Evolutionary conservation across 2,888 invertebrate species (phyloP).

Genomic region (Nysson spinosus): DNA sequence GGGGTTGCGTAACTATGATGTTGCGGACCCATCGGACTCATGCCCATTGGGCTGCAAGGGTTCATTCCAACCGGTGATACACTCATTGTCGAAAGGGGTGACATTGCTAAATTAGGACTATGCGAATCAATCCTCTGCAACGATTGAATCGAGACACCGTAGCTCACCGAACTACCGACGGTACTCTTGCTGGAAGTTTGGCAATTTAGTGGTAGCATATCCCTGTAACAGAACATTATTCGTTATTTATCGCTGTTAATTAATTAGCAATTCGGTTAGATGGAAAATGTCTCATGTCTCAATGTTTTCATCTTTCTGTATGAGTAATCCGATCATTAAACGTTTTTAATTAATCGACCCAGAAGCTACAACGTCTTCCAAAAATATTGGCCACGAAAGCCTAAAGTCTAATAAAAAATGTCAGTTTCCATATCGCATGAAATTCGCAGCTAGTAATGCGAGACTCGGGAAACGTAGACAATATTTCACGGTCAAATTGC

Average conservation of each 20-base stretch:
- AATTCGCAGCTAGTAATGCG: too few species aligned
- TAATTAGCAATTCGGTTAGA: neutral
- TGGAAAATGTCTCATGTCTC: too few species aligned
- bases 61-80: constrained; percentile 72
- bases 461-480: neutral
- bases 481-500: constrained; percentile 4
- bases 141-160: constrained; percentile 65
- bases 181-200: constrained; percentile 59
- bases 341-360: too few species aligned
- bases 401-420: too few species aligned
- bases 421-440: too few species aligned
- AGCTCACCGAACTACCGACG: constrained; percentile 57
- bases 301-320: too few species aligned
- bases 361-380: too few species aligned
- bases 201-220: constrained; percentile 69
- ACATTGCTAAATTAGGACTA: constrained; percentile 72
- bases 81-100: constrained; percentile 73
- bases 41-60: constrained; percentile 71
- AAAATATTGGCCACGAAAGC: too few species aligned
- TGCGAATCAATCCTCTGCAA: constrained; percentile 69
- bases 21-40: constrained; percentile 73
- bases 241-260: neutral
- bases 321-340: too few species aligned
- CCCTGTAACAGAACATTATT: constrained; percentile 49
- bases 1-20: constrained; percentile 73